Percentiles rank a stretch among this genome's conserved stretches.
Evolutionary conservation across 2,888 invertebrate genomes (phyloP).

Genomic region (Tenthredo amoena): DNA sequence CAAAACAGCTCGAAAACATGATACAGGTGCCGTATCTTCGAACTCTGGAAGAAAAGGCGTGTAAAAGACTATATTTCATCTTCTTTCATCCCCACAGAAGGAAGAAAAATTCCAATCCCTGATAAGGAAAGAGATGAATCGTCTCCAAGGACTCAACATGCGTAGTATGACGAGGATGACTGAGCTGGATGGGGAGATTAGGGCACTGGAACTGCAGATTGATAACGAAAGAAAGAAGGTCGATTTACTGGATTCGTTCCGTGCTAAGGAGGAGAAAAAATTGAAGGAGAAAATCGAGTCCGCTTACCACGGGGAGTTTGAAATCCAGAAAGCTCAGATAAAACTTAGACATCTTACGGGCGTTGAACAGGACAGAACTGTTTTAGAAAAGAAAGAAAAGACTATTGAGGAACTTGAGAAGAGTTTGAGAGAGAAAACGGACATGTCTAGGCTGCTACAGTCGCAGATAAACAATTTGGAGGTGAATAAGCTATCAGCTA

Average conservation of each 20-base stretch:
- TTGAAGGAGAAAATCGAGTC: slow-evolving; percentile 66
- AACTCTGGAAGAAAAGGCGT: not conserved
- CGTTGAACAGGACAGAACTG: slow-evolving; percentile 69
- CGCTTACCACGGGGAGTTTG: slow-evolving; percentile 67
- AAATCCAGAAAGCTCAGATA: slow-evolving; percentile 69
- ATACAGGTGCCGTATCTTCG: slow-evolving; percentile 75
- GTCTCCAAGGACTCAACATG: slow-evolving; percentile 66
- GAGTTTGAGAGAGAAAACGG: slow-evolving; percentile 75
- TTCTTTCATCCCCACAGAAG: slow-evolving; percentile 61
- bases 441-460: slow-evolving; percentile 78
- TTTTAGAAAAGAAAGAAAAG: slow-evolving; percentile 76
- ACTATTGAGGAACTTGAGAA: slow-evolving; percentile 78
- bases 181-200: slow-evolving; percentile 67
- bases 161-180: slow-evolving; percentile 60
- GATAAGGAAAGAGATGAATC: slow-evolving; percentile 66
- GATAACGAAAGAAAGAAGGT: slow-evolving; percentile 65
- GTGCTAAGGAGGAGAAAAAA: slow-evolving; percentile 64
- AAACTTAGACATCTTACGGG: slow-evolving; percentile 68
- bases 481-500: slow-evolving; percentile 63
- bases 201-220: slow-evolving; percentile 63
- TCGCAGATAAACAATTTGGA: slow-evolving; percentile 80
- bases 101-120: slow-evolving; percentile 69
- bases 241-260: slow-evolving; percentile 62
- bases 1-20: slow-evolving; percentile 82
- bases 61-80: not conserved